Conservation (phyloP, 2,797 vertebrate genomes). For the Tenualosa thibaudeaui region DNA sequence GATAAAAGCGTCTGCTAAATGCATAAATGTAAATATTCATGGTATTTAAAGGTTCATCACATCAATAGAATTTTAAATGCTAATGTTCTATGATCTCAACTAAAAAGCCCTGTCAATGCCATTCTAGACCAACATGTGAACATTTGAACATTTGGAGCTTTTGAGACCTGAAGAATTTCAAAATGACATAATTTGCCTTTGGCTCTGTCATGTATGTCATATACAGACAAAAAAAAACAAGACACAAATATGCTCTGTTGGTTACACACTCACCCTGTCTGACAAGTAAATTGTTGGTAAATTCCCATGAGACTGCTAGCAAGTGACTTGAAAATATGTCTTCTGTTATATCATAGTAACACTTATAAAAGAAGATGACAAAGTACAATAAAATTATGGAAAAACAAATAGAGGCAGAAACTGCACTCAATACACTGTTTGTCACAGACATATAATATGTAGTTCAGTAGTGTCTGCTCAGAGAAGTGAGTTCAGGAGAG, state of each 20-base stretch:
- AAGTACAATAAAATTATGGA: no score
- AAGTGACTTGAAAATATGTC: background rate
- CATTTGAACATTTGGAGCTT: background rate
- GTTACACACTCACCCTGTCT: background rate
- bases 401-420: no score
- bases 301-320: background rate
- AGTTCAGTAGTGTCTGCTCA: no score
- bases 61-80: background rate
- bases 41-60: background rate
- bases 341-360: background rate
- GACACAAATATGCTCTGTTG: background rate
- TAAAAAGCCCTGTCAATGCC: background rate
- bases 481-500: no score
- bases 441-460: no score
- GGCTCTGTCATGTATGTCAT: background rate
- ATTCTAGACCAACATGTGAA: background rate
- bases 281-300: constrained; percentile 5
- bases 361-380: no score
- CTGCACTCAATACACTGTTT: no score
- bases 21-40: no score
- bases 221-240: background rate
- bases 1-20: no score
- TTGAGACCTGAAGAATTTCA: background rate
- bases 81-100: no score
- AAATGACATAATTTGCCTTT: background rate